Conservation (phyloP, 2,113 vertebrate species). For the Clarias batrachus region DNA sequence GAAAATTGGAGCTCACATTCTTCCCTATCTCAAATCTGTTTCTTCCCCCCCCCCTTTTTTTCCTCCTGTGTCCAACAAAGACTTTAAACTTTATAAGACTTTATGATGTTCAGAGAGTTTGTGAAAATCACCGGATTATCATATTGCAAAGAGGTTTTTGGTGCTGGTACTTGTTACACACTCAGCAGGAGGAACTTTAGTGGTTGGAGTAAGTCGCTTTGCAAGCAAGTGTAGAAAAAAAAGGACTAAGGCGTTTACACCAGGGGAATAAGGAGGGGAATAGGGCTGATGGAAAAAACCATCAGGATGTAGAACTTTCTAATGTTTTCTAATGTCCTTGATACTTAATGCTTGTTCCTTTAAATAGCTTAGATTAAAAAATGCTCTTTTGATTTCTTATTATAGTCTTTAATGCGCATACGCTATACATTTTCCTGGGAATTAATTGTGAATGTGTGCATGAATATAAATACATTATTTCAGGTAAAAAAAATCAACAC, state of each 20-base stretch:
- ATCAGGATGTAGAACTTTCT: neutral
- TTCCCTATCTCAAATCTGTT: neutral
- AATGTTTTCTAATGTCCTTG: neutral
- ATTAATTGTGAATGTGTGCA: neutral
- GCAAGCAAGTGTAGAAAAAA: neutral
- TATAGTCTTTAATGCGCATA: neutral
- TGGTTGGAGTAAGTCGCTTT: neutral
- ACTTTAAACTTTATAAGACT: neutral
- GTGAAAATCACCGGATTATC: neutral
- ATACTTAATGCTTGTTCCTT: neutral
- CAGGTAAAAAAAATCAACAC: neutral
- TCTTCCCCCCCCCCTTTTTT: too few species aligned
- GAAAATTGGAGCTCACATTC: conserved; percentile 23
- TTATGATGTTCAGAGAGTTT: neutral
- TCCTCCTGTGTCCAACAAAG: neutral
- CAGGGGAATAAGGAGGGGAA: neutral
- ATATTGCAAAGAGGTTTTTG: neutral
- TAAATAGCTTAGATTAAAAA: neutral
- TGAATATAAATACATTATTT: neutral
- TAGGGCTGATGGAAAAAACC: neutral
- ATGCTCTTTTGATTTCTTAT: neutral
- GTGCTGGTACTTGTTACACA: neutral
- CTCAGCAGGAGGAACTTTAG: neutral
- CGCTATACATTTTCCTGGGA: neutral
- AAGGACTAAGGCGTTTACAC: neutral